Base-by-base conservation (phyloP, 30 jellyfish, hydroid and myxozoan species). In the Aurelia sp. region DNA sequence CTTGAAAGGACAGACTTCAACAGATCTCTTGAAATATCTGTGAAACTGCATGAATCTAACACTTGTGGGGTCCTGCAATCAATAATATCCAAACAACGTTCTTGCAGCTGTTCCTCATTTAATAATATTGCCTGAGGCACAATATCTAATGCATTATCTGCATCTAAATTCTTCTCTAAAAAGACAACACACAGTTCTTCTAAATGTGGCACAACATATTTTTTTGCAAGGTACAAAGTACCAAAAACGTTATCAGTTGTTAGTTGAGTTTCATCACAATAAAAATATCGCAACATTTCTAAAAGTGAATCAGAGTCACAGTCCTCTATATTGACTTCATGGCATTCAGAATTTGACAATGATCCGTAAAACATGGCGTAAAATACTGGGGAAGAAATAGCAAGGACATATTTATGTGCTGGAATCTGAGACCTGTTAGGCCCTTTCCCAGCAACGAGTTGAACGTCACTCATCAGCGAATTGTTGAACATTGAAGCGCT, bases 51-150 rank as follows among this genome's bases (percentile, higher is more conserved):
- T 4, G 96, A 86, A 22, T 86, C 96, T 44, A 86, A 69, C 21
- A 86, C 96, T 68, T 86, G 96, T 13, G 88, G 44, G 52, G 96
- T 86, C 62, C 96, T 75, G 74, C 96, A 86, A 44, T 86, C 96
- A 53, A 86, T 76, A 4, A 86, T 86, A 65, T 86, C 96, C 62
- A 84, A 73, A 47, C 96, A 86, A 40, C 96, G 53, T 71, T 86
- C 96, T 41, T 74, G 84, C 35, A 86, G 79, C 61, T 86, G 87
- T 9, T 86, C 96, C 27, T 86, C 96, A 41, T 76, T 76, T 57
- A 86, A 62, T 3, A 86, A 62, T 44, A 58, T 70, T 27, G 96
- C 96, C 57, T 86, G 96, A 6, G 96, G 96, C 21, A 86, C 79
- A 30, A 86, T 86, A 62, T 86, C 96, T 6, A 86, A 60, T 4